Evolutionary conservation across 1,140 invertebrate species (phyloP).

Genomic region (Choristoneura fumiferana): DNA sequence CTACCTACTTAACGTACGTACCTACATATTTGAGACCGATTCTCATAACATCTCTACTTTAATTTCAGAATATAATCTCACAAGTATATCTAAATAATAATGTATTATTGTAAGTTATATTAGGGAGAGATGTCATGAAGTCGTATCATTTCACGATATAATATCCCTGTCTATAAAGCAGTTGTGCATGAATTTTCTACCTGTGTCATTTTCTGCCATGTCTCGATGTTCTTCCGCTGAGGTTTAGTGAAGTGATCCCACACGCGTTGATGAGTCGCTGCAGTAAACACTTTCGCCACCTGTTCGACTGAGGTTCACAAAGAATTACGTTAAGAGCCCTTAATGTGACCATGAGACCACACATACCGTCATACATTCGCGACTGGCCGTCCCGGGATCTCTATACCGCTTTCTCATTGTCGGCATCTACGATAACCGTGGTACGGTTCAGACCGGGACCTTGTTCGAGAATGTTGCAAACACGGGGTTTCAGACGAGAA

Average conservation of each 20-base stretch:
- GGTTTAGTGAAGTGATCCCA: constrained; percentile 99
- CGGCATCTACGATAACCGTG: constrained; percentile 29
- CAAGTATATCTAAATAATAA: too few relatives aligned
- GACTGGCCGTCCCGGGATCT: constrained; percentile 41
- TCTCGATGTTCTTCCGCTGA: constrained; percentile 98
- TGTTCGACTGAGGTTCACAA: constrained; percentile 91
- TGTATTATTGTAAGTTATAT: too few relatives aligned
- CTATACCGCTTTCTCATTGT: constrained; percentile 6
- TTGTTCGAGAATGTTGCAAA: constrained; percentile 27
- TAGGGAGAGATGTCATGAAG: too few relatives aligned
- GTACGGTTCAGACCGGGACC: constrained; percentile 22
- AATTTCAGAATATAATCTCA: too few relatives aligned
- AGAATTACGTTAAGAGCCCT: constrained; percentile 61
- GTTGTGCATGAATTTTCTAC: constrained; percentile 82
- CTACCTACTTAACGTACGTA: too few relatives aligned
- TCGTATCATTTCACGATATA: too few relatives aligned
- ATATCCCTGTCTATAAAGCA: too few relatives aligned
- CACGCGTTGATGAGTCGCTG: constrained; percentile 97
- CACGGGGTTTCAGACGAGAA: constrained; percentile 16
- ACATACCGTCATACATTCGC: constrained; percentile 61
- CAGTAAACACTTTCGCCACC: constrained; percentile 97
- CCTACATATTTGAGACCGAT: too few relatives aligned
- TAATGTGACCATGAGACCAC: constrained; percentile 38
- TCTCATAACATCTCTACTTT: too few relatives aligned
- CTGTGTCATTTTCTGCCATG: constrained; percentile 97